Evolutionary conservation across 2,888 invertebrate genomes (phyloP), one percentile per base, ranked within the genome.

Genomic region (Cosmorhoe ocellata): DNA sequence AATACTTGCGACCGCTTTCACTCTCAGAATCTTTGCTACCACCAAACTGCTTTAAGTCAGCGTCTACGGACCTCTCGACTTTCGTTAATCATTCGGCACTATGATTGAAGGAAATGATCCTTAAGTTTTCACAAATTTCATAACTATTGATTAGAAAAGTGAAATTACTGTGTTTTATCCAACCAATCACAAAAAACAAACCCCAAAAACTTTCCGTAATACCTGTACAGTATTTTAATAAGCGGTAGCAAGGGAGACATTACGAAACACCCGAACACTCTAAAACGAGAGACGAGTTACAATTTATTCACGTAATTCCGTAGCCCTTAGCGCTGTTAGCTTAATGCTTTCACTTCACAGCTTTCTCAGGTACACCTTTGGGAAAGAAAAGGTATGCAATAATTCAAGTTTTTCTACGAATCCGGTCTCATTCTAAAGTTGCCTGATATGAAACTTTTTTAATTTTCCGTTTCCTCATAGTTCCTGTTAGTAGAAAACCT

Each of bases 231-330:
- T 12, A 22, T 41, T 31, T 42, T 42, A 43, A 44, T 44, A 46
- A 51, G 36, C 28, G 43, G 44, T 34, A 43, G 10, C 40, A 45
- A 31, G 38, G 40, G 42, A 38, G 38, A 36, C 39, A 46, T 49
- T 51, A 51, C 38, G 43, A 47, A 48, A 14, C 31, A 39, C 37
- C 26, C 12, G 33, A 37, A 42, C 30, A 24, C 18, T 30, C 11
- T 34, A 42, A 49, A 50, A 34, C 49, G 36, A 43, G 40, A 42
- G 48, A 43, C 32, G 46, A 46, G 52, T 37, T 41, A 28, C 44
- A 57, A 57, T 57, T 59, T 59, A 55, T 57, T 51, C 37, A 13
- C 34, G 51, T 43, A 52, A 49, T 56, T 34, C 47, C 44, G 36
- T 33, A 31, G 44, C 54, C 49, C 37, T 46, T 41, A 38, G 43